Conservation (phyloP, 2,888 invertebrate species). For the Margaritifera margaritifera region DNA sequence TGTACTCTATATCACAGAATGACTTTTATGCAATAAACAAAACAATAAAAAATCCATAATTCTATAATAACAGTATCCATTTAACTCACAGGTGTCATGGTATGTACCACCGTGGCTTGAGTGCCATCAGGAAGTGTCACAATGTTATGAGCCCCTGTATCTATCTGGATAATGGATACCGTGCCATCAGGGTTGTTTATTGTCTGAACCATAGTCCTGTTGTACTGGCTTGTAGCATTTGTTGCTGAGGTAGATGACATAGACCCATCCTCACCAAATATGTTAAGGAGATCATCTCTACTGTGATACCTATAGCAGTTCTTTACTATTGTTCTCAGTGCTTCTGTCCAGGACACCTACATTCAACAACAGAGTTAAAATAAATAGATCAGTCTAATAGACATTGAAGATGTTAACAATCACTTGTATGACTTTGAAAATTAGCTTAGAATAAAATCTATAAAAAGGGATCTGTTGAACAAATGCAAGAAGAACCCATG, state of each 20-base stretch:
- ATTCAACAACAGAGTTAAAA: constrained; percentile 43
- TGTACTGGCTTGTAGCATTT: constrained; percentile 14
- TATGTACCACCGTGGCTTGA: constrained; percentile 90
- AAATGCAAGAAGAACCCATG: too few relatives aligned
- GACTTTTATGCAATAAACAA: too few relatives aligned
- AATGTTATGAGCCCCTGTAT: constrained; percentile 51
- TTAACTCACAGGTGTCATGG: constrained; percentile 43
- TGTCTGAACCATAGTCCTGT: constrained; percentile 93
- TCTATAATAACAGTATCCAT: too few relatives aligned
- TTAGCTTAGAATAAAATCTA: neutral
- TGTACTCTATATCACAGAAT: too few relatives aligned
- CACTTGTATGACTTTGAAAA: neutral
- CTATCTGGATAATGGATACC: constrained; percentile 90
- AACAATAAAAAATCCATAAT: too few relatives aligned
- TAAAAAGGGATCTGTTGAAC: too few relatives aligned
- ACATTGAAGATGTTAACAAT: neutral
- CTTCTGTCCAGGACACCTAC: constrained; percentile 98
- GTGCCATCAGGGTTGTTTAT: constrained; percentile 97
- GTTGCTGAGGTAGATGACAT: neutral
- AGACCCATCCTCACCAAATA: constrained; percentile 25
- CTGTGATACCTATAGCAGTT: constrained; percentile 99
- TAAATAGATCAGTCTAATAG: neutral
- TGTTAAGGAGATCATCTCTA: constrained; percentile 87
- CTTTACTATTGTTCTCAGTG: constrained; percentile 93
- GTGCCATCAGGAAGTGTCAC: constrained; percentile 93